Base-by-base conservation (phyloP, 1,140 invertebrate genomes). In the Eriosoma lanigerum region DNA sequence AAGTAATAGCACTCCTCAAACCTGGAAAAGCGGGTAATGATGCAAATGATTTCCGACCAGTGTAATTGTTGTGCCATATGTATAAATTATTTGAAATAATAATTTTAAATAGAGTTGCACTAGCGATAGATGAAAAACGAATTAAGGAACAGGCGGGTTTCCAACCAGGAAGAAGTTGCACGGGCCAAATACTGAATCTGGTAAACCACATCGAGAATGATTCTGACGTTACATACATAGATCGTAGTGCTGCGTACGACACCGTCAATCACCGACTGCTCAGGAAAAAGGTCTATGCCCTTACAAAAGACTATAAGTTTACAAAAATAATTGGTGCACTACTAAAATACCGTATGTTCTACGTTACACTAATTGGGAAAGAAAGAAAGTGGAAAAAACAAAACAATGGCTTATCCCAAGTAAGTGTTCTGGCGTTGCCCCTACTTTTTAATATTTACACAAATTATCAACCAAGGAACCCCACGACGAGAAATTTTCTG, bases 361-460 rank as follows among this genome's bases (percentile, higher is more conserved):
- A 60, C 26, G 56, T 60, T 60, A 60, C 56, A 21, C 56, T 60
- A 60, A 60, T 8, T 8, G 15, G 3, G 56, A 60, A 60, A 21
- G 21, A 60, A 60, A 60, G 24, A 21, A 60, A 60, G 9, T 60
- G 56, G 21, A 60, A 60, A 26, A 60, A 10, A 10, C 24, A 60
- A 60, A 60, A 60, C 56, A 60, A 60, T 15, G 24, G 56, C 26
- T 26, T 60, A 60, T 21, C 56, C 13, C 56, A 60, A 60, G 56
- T 1, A 3, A 60, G 21, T 21, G 6, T 60, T 4, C 21, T 60
- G 50, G 15, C 50, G 5, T n/a, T n/a, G n/a, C 50, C 50, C 1
- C 17, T 52, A 52, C n/a, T n/a, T n/a, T n/a, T n/a, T n/a, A n/a
- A n/a, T n/a, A n/a, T n/a, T n/a, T n/a, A n/a, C n/a, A n/a, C n/a